Conservation (phyloP, 2,797 vertebrate species). For the Hemibagrus guttatus region DNA sequence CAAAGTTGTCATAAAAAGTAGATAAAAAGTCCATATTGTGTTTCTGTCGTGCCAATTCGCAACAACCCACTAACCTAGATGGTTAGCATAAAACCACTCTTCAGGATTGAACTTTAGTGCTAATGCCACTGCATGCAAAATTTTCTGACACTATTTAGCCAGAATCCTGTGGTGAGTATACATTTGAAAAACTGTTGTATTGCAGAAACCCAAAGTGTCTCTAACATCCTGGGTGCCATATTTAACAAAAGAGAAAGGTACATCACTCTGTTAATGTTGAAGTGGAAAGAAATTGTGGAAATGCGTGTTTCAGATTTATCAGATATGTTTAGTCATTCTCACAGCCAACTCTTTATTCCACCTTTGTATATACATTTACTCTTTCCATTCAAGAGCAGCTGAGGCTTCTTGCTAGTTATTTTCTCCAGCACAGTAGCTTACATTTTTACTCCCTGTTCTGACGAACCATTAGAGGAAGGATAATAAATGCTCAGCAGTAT, state of each 20-base stretch:
- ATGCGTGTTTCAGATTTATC: neutral
- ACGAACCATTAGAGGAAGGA: too few species aligned
- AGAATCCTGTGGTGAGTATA: neutral
- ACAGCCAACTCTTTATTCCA: neutral
- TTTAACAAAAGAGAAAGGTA: too few species aligned
- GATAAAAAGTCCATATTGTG: neutral
- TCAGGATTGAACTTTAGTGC: neutral
- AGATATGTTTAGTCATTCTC: neutral
- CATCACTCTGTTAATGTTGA: neutral
- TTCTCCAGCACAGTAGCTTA: neutral
- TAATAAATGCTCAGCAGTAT: neutral
- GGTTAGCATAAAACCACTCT: neutral
- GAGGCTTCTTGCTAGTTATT: neutral
- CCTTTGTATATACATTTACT: neutral
- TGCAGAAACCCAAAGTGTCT: neutral
- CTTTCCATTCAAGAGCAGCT: neutral
- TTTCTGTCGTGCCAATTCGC: neutral
- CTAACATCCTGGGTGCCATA: neutral
- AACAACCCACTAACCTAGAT: neutral
- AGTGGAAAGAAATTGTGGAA: neutral
- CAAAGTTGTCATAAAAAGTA: neutral
- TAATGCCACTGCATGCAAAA: neutral
- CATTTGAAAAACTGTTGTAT: neutral
- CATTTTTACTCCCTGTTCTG: neutral
- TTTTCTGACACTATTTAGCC: too few species aligned